Conservation (phyloP, 1,140 invertebrate genomes). For the Zeugodacus cucurbitae region DNA sequence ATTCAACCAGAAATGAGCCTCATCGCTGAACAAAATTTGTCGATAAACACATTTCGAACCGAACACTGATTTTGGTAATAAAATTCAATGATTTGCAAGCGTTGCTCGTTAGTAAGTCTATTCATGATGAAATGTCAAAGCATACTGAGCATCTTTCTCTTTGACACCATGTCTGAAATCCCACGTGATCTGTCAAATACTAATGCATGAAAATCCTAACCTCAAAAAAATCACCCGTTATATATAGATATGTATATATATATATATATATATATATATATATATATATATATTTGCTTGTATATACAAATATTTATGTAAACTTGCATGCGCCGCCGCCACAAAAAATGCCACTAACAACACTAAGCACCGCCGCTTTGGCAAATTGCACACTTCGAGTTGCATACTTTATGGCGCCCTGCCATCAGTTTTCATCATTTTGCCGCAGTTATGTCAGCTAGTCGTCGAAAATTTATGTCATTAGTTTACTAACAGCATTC, state of each 20-base stretch:
- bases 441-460: neutral
- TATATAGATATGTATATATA: neutral
- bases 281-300: neutral
- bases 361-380: neutral
- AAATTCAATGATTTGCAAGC: no score
- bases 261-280: neutral
- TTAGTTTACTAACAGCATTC: slow-evolving; percentile 25
- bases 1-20: no score
- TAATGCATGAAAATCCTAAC: no score
- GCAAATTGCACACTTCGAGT: slow-evolving; percentile 11
- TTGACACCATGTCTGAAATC: no score
- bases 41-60: no score
- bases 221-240: no score
- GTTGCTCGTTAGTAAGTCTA: no score
- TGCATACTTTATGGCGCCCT: slow-evolving; percentile 15
- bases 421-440: slow-evolving; percentile 2
- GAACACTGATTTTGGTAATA: no score
- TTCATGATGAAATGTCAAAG: no score
- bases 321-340: neutral
- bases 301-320: neutral
- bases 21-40: no score
- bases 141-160: no score
- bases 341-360: slow-evolving; percentile 23
- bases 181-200: no score
- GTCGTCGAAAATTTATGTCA: slow-evolving; percentile 8